These are phyloP conservation scores for Podarcis muralis DNA, from an alignment of 2,113 vertebrate genomes.

Conservation along the genomic window DNA sequence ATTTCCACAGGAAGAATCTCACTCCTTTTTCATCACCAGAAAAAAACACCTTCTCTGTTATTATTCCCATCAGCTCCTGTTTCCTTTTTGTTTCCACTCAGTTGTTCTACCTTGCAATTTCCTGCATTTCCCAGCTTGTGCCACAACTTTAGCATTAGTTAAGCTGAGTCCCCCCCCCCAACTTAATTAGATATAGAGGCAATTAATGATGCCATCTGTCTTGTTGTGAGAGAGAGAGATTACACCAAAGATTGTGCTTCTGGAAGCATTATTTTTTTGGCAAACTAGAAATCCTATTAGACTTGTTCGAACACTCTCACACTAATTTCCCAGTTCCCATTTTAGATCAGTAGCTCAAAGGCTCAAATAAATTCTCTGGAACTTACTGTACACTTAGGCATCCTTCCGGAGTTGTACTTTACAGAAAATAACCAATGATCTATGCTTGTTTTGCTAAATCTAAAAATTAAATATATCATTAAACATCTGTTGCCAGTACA, in stretches of 20 bases:
- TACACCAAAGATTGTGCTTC: conserved; percentile 68
- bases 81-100: conserved; percentile 43
- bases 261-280: conserved; percentile 62
- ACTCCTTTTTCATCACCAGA: not conserved
- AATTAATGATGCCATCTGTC: conserved; percentile 85
- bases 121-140: conserved; percentile 57
- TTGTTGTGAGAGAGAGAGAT: conserved; percentile 71
- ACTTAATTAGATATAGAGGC: conserved; percentile 80
- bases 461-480: conserved; percentile 68
- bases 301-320: conserved; percentile 27
- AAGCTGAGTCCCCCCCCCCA: conserved; percentile 61
- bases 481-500: conserved; percentile 74
- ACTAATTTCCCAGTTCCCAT: conserved; percentile 48
- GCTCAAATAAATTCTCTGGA: conserved; percentile 51
- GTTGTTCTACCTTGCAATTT: conserved; percentile 50
- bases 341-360: conserved; percentile 59
- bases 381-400: conserved; percentile 41
- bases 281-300: conserved; percentile 66
- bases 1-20: too few species aligned
- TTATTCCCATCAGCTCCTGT: not conserved
- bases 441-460: conserved; percentile 67
- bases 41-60: not conserved
- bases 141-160: conserved; percentile 70
- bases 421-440: conserved; percentile 56
- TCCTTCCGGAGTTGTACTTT: conserved; percentile 53